These are phyloP conservation scores for Clarias magur DNA, from an alignment of 2,113 vertebrate genomes.

Conservation along the genomic window DNA sequence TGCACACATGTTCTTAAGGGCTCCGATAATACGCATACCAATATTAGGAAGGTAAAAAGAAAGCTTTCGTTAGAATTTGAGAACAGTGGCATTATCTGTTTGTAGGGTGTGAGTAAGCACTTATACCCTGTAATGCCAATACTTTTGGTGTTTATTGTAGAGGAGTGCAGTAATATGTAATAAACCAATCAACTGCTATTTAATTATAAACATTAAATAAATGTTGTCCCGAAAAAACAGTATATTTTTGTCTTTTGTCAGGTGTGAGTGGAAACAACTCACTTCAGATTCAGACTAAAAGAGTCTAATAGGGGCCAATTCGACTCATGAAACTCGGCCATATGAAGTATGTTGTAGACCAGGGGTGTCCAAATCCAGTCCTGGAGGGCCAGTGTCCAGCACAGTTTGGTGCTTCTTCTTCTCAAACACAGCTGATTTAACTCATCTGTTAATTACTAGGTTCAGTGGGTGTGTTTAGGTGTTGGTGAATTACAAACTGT, in stretches of 20 bases:
- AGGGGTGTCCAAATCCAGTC: no score
- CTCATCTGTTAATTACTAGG: no score
- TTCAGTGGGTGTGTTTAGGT: no score
- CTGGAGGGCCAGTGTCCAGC: no score
- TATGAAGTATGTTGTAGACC: background rate
- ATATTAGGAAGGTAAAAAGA: background rate
- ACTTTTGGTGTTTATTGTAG: background rate
- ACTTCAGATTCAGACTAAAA: no score
- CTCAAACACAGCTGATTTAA: no score
- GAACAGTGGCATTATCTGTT: background rate
- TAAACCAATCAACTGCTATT: background rate
- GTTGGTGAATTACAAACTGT: no score
- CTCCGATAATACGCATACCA: background rate
- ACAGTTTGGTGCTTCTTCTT: no score
- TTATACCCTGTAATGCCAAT: background rate
- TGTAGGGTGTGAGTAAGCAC: background rate
- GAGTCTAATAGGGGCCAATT: background rate
- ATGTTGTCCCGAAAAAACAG: background rate
- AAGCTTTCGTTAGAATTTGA: background rate
- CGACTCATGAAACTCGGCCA: background rate
- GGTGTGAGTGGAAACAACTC: background rate
- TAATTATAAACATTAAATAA: background rate
- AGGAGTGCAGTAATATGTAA: background rate
- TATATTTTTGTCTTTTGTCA: background rate
- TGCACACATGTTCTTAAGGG: background rate